These are phyloP conservation scores for Crematogaster levior DNA, from an alignment of 2,888 invertebrate genomes.

Conservation along the genomic window DNA sequence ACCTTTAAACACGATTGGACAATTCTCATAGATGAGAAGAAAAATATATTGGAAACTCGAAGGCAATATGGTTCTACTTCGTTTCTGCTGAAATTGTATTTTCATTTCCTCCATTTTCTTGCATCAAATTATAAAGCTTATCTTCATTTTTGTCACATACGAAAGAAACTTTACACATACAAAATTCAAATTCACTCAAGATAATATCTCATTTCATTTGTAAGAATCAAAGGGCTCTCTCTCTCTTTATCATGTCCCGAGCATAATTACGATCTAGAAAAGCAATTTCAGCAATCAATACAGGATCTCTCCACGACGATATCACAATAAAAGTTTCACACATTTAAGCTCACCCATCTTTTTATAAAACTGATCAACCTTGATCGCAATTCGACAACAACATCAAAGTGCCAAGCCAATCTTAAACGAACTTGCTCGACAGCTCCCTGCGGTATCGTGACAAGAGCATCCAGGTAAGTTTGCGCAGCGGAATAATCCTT, in stretches of 20 bases:
- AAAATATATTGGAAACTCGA: background rate
- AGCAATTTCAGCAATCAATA: background rate
- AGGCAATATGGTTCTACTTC: background rate
- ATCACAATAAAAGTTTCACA: background rate
- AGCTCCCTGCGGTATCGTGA: constrained; percentile 30
- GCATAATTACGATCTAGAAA: background rate
- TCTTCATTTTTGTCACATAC: background rate
- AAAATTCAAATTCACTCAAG: background rate
- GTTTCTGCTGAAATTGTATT: background rate
- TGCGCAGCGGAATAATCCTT: background rate
- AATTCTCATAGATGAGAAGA: background rate
- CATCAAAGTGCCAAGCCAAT: constrained; percentile 70
- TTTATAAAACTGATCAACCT: background rate
- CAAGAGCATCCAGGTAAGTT: constrained; percentile 65
- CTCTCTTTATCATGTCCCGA: background rate
- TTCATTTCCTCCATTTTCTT: too few relatives aligned
- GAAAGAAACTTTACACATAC: background rate
- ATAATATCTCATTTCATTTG: background rate
- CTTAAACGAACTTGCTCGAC: constrained; percentile 63
- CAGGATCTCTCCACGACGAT: background rate
- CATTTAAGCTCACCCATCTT: background rate
- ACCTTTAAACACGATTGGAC: background rate
- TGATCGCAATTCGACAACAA: constrained; percentile 59
- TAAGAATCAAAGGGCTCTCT: background rate
- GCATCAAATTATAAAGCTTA: background rate